Evolutionary conservation across 2,888 invertebrate genomes (phyloP).

Genomic region (Heteromyza rotundicornis): DNA sequence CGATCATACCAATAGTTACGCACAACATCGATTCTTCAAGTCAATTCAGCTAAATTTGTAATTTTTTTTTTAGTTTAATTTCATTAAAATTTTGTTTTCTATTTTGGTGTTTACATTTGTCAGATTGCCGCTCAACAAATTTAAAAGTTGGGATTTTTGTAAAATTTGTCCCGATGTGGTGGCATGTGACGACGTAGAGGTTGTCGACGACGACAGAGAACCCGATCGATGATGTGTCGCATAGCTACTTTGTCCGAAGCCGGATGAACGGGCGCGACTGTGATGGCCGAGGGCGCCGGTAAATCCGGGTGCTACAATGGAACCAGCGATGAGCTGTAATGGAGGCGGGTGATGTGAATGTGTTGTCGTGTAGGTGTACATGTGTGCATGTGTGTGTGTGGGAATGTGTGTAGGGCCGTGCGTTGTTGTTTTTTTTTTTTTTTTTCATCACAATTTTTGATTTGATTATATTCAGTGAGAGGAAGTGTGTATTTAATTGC

Average conservation of each 20-base stretch:
- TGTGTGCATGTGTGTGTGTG: slow-evolving; percentile 10
- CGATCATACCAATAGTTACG: not conserved
- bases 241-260: slow-evolving; percentile 36
- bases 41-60: not conserved
- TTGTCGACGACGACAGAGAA: slow-evolving; percentile 16
- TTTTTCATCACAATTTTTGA: no score
- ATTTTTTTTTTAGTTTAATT: not conserved
- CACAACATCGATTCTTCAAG: slow-evolving; percentile 1
- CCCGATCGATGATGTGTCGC: slow-evolving; percentile 13
- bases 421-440: no score
- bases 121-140: slow-evolving; percentile 47
- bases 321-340: slow-evolving; percentile 58
- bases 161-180: slow-evolving; percentile 30
- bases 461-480: no score
- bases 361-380: slow-evolving; percentile 20
- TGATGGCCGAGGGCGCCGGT: slow-evolving; percentile 57
- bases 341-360: no score
- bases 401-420: slow-evolving; percentile 10
- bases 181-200: slow-evolving; percentile 31
- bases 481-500: slow-evolving; percentile 28
- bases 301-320: slow-evolving; percentile 60
- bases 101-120: slow-evolving; percentile 48
- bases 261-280: slow-evolving; percentile 44
- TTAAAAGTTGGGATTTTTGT: slow-evolving; percentile 40
- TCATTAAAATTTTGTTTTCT: slow-evolving; percentile 17